These are phyloP conservation scores for Mastomys coucha DNA, from an alignment of 2,113 vertebrate genomes.

Conservation along the genomic window DNA sequence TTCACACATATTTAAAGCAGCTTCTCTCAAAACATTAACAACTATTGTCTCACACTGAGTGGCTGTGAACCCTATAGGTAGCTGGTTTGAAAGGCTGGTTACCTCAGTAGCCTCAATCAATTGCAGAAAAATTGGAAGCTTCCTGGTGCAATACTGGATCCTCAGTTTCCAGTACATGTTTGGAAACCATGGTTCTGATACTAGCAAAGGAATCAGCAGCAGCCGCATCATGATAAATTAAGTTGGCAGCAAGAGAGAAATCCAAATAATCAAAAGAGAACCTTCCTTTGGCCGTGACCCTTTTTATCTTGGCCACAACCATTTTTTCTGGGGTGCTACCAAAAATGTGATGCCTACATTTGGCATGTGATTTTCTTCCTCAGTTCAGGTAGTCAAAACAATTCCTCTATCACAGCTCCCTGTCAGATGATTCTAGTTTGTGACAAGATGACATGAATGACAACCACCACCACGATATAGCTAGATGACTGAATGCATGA, in stretches of 20 bases:
- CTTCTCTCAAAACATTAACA: not conserved
- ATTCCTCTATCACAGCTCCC: not conserved
- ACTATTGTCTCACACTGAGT: not conserved
- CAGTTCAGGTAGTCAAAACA: not conserved
- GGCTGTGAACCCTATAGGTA: not conserved
- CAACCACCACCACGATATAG: not conserved
- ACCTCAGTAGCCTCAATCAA: not conserved
- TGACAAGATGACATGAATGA: not conserved
- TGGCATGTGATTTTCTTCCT: not conserved
- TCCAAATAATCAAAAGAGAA: not conserved
- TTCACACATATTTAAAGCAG: not conserved
- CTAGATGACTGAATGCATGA: not conserved
- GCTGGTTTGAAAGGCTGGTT: too few species aligned
- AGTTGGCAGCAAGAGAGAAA: not conserved
- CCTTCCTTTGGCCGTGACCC: not conserved
- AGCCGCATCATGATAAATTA: not conserved
- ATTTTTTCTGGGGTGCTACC: not conserved
- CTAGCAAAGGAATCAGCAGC: not conserved
- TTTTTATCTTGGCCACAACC: too few species aligned
- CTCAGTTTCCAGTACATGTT: not conserved
- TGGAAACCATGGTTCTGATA: not conserved
- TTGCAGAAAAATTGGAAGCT: not conserved
- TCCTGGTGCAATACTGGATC: not conserved
- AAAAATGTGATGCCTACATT: not conserved
- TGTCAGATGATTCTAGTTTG: not conserved